These are phyloP conservation scores for Garrulus glandarius DNA, from an alignment of 2,797 vertebrate species.

Conservation along the genomic window DNA sequence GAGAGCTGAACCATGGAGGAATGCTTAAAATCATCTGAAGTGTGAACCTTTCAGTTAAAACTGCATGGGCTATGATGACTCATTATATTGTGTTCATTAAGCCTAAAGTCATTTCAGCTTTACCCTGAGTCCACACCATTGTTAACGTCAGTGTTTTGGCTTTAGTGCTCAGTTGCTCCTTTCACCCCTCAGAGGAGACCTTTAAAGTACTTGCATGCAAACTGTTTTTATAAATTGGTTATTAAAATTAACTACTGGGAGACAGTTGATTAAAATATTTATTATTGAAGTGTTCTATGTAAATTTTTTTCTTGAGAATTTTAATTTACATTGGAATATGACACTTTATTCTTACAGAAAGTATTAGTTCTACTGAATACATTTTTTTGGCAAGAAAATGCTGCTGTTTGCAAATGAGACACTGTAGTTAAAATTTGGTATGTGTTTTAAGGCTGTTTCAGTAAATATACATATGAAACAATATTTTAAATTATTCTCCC, in stretches of 20 bases:
- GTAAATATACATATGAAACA: neutral
- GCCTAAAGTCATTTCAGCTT: neutral
- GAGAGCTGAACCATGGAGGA: neutral
- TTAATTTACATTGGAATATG: neutral
- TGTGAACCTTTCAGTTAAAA: neutral
- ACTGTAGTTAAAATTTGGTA: neutral
- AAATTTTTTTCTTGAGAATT: neutral
- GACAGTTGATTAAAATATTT: neutral
- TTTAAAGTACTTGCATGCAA: neutral
- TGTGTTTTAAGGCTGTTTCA: neutral
- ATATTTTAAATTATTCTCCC: neutral
- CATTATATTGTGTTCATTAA: neutral
- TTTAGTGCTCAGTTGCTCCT: neutral
- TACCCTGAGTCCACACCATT: neutral
- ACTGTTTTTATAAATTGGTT: neutral
- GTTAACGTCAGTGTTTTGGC: neutral
- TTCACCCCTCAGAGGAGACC: neutral
- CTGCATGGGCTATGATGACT: neutral
- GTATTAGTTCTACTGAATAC: neutral
- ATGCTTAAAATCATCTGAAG: neutral
- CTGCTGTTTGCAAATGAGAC: neutral
- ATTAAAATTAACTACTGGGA: neutral
- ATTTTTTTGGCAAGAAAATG: neutral
- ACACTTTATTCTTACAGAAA: neutral
- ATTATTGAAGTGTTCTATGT: neutral